These are phyloP conservation scores for Microctenopoma lineatum DNA, from an alignment of 2,797 vertebrate genomes.

Conservation along the genomic window DNA sequence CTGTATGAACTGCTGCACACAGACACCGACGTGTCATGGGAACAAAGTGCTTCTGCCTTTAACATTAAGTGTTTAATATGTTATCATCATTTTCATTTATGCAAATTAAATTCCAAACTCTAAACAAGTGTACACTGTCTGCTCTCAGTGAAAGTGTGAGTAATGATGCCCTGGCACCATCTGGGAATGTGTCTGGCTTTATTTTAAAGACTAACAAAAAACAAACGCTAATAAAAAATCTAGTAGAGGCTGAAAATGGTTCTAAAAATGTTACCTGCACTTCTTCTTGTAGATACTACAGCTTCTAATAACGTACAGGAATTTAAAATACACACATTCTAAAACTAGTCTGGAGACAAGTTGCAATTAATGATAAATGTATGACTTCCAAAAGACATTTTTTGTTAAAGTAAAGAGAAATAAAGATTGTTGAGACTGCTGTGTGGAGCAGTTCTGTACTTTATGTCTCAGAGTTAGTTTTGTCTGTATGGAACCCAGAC, in stretches of 20 bases:
- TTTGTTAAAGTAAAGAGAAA: not conserved
- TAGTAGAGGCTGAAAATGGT: no score
- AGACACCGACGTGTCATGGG: not conserved
- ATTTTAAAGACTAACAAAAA: no score
- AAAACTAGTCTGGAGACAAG: no score
- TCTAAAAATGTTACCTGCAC: not conserved
- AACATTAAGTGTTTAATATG: no score
- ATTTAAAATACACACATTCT: not conserved
- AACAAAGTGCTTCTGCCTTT: conserved; percentile 9
- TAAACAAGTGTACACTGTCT: no score
- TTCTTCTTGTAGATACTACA: not conserved
- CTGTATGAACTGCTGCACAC: conserved; percentile 27
- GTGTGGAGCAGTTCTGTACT: not conserved
- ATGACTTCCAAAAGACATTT: not conserved
- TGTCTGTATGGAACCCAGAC: not conserved
- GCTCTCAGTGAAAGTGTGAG: no score
- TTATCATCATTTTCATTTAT: no score
- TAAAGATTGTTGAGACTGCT: not conserved
- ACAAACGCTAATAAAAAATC: no score
- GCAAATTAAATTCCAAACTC: no score
- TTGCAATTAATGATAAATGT: no score
- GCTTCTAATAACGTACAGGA: not conserved
- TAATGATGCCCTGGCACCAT: no score
- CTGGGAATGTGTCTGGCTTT: no score
- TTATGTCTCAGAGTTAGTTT: not conserved